Evolutionary conservation across 2,113 vertebrate species (phyloP).

Genomic region (Centrocercus urophasianus): DNA sequence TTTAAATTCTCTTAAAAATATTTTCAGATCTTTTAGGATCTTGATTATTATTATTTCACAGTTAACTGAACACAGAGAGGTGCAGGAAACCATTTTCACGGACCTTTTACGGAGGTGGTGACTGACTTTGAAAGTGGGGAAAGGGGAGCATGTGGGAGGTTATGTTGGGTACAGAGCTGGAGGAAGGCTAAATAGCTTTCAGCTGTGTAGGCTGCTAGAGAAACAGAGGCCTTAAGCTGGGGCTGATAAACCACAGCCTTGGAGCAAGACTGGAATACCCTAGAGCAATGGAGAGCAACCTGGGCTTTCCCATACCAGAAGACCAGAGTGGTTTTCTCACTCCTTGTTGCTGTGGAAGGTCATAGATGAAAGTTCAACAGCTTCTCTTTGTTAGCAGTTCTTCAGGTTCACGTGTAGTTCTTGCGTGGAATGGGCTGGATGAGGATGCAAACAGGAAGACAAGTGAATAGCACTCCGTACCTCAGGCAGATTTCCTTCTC

Average conservation of each 20-base stretch:
- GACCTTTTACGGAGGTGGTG: background rate
- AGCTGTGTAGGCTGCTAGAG: background rate
- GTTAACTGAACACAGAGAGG: constrained; percentile 66
- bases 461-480: accelerated
- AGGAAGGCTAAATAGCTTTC: background rate
- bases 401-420: background rate
- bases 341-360: background rate
- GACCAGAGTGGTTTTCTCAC: background rate
- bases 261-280: background rate
- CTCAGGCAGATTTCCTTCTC: background rate
- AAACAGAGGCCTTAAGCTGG: background rate
- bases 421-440: background rate
- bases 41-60: constrained; percentile 64
- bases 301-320: background rate
- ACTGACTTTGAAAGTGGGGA: background rate
- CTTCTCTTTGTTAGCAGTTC: background rate
- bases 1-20: constrained; percentile 84
- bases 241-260: background rate
- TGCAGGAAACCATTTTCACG: constrained; percentile 25
- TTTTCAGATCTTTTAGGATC: constrained; percentile 63
- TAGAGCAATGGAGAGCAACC: background rate
- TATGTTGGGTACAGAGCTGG: background rate
- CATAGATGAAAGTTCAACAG: background rate
- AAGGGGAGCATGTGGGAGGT: background rate
- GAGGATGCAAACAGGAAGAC: background rate